Conservation (phyloP, 2,888 invertebrate genomes). For the Apocheima hispidaria region DNA sequence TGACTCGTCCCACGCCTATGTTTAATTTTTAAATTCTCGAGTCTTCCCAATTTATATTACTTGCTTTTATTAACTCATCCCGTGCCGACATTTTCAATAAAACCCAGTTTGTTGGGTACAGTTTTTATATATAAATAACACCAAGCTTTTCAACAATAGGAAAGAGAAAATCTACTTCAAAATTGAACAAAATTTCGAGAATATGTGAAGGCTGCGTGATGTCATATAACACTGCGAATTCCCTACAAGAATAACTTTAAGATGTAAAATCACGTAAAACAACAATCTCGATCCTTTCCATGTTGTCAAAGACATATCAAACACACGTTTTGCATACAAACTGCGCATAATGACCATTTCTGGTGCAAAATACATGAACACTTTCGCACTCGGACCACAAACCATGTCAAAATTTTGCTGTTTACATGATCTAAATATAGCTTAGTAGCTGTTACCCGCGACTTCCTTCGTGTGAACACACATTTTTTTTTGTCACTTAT, state of each 20-base stretch:
- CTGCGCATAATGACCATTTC: conserved; percentile 14
- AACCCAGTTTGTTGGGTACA: too few relatives aligned
- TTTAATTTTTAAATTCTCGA: too few relatives aligned
- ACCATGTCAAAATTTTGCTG: conserved; percentile 14
- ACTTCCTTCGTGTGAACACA: too few relatives aligned
- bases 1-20: too few relatives aligned
- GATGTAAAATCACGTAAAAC: conserved; percentile 9
- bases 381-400: not conserved
- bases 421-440: not conserved
- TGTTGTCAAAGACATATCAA: conserved; percentile 5
- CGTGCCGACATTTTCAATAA: too few relatives aligned
- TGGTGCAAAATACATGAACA: conserved; percentile 21
- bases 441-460: too few relatives aligned
- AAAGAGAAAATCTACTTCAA: too few relatives aligned
- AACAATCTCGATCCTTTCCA: conserved; percentile 12
- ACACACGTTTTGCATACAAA: conserved; percentile 22
- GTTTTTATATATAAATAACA: too few relatives aligned
- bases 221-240: not conserved
- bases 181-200: conserved; percentile 1
- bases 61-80: too few relatives aligned
- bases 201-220: conserved; percentile 6
- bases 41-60: too few relatives aligned
- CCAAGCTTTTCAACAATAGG: too few relatives aligned
- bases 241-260: not conserved
- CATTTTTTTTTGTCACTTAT: too few relatives aligned